Evolutionary conservation across 2,113 vertebrate species (phyloP).

Genomic region (Apistogramma diplotaenia): DNA sequence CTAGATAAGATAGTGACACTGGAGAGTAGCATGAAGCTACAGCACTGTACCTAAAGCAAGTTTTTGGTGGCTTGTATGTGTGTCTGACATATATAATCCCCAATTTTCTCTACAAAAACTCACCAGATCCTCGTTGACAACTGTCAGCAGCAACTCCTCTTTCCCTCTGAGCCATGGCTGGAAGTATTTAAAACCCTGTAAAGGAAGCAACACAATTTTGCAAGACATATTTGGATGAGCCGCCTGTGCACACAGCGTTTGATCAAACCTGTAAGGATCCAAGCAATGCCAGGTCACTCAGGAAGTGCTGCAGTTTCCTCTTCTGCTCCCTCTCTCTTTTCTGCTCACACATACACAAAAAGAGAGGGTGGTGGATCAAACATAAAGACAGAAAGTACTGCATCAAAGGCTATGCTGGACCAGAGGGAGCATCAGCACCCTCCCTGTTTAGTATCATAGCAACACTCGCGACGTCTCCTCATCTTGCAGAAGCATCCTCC

Average conservation of each 20-base stretch:
- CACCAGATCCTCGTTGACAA: constrained; percentile 81
- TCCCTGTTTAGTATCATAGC: constrained; percentile 55
- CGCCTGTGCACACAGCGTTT: not conserved
- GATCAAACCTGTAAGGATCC: constrained; percentile 74
- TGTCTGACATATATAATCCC: not conserved
- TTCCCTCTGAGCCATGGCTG: constrained; percentile 82
- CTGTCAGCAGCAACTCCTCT: constrained; percentile 80
- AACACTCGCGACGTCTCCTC: constrained; percentile 52
- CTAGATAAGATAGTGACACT: not conserved
- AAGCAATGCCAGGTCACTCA: constrained; percentile 74
- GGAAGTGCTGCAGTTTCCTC: constrained; percentile 74
- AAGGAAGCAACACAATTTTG: not conserved
- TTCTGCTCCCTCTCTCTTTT: constrained; percentile 72
- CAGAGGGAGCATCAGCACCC: not conserved
- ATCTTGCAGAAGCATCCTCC: constrained; percentile 14
- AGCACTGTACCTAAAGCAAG: no score
- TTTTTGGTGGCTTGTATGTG: no score
- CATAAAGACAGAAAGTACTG: not conserved
- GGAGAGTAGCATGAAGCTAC: not conserved
- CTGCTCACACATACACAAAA: constrained; percentile 23
- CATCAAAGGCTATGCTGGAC: not conserved
- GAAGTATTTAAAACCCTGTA: constrained; percentile 81
- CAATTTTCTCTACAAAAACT: constrained; percentile 13
- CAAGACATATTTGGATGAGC: not conserved
- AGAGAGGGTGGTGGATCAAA: not conserved